Conservation (phyloP, 2,797 vertebrate species). For the Microctenopoma lineatum region DNA sequence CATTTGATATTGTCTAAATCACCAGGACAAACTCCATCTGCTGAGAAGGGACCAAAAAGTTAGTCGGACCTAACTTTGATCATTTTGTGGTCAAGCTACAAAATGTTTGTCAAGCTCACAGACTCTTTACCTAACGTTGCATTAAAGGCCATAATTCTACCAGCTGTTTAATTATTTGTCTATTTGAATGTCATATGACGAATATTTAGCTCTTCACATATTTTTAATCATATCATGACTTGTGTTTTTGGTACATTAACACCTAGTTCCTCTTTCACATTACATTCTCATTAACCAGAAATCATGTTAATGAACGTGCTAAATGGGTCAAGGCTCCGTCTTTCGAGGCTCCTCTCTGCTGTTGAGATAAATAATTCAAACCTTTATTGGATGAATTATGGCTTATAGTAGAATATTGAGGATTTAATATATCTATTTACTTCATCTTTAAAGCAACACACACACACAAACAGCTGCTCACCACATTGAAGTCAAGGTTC, state of each 20-base stretch:
- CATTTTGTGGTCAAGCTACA: too few relatives aligned
- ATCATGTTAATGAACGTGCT: neutral
- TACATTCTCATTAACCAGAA: neutral
- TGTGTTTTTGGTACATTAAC: neutral
- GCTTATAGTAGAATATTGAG: neutral
- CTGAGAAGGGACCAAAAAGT: neutral
- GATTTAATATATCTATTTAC: slow-evolving; percentile 3
- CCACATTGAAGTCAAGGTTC: slow-evolving; percentile 96
- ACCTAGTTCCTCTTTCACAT: neutral
- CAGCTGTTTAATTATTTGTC: too few relatives aligned
- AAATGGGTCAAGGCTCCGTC: neutral
- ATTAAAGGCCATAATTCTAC: too few relatives aligned
- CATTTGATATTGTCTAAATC: neutral
- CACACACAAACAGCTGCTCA: slow-evolving; percentile 72
- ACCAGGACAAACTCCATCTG: neutral
- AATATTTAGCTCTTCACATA: neutral
- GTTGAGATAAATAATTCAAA: neutral
- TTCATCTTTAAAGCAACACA: slow-evolving; percentile 3
- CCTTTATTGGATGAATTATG: slow-evolving; percentile 6
- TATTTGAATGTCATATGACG: neutral
- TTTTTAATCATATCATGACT: slow-evolving; percentile 3
- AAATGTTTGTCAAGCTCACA: too few relatives aligned
- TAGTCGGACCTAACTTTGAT: too few relatives aligned
- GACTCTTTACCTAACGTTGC: too few relatives aligned
- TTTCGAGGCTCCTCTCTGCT: neutral